Conservation (phyloP, 1,140 invertebrate genomes). For the Bombus huntii region DNA sequence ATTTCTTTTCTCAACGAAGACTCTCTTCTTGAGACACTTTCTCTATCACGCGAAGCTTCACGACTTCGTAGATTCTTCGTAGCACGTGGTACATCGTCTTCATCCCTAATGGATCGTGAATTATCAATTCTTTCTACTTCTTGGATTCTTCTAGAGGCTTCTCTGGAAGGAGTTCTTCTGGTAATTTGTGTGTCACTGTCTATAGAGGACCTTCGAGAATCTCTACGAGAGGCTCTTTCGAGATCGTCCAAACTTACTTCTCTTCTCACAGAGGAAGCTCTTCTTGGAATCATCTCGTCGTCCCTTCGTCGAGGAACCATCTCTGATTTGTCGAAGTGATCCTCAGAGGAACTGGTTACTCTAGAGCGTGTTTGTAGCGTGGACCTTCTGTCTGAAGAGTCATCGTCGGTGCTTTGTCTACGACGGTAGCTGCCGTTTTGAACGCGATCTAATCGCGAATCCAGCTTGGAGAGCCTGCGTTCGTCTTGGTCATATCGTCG, state of each 20-base stretch:
- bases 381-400: conserved; percentile 65
- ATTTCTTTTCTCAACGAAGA: conserved; percentile 35
- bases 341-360: conserved; percentile 77
- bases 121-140: conserved; percentile 1
- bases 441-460: conserved; percentile 44
- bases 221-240: conserved; percentile 49
- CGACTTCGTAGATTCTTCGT: conserved; percentile 11
- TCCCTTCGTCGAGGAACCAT: conserved; percentile 32
- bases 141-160: conserved; percentile 8
- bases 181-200: conserved; percentile 47
- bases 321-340: conserved; percentile 72
- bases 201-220: conserved; percentile 56
- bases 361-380: conserved; percentile 58
- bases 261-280: conserved; percentile 42
- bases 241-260: conserved; percentile 42
- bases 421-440: conserved; percentile 55
- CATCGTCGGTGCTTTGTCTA: conserved; percentile 76
- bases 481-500: conserved; percentile 54
- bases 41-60: conserved; percentile 36
- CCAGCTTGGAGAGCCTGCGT: conserved; percentile 28
- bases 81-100: conserved; percentile 7
- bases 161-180: conserved; percentile 36
- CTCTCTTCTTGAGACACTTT: conserved; percentile 30
- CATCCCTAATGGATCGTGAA: neutral
- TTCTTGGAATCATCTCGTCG: conserved; percentile 38